phyloP scores from a whole-genome alignment of 2,888 invertebrate species.

The Syrphus vitripennis region DNA sequence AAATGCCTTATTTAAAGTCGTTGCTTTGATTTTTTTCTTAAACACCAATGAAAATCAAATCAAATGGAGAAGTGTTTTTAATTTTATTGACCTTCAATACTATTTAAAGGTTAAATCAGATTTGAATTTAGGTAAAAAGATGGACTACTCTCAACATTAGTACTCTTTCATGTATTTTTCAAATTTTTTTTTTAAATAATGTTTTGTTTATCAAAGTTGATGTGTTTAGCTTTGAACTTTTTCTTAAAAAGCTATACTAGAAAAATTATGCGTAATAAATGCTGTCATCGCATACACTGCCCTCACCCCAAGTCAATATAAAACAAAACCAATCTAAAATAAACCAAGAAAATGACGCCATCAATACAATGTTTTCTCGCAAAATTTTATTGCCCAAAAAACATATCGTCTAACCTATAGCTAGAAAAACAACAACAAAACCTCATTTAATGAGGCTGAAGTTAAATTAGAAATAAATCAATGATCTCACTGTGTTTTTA shows the following conservation, averaged over 20 bases:
- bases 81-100: no score
- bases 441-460: not conserved
- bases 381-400: not conserved
- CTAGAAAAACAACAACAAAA: not conserved
- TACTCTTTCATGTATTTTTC: no score
- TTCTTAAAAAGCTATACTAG: not conserved
- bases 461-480: constrained; percentile 44
- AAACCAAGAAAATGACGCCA: constrained; percentile 8
- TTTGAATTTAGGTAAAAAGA: no score
- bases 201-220: not conserved
- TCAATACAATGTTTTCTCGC: not conserved
- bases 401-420: not conserved
- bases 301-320: no score
- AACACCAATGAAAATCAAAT: no score
- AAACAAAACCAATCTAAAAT: not conserved
- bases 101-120: no score
- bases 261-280: not conserved
- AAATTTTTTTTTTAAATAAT: not conserved
- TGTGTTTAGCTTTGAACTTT: not conserved
- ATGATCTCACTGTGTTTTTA: constrained; percentile 61
- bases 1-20: no score
- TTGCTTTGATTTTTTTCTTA: no score
- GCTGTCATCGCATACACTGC: not conserved
- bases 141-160: no score
- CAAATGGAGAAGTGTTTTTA: no score